phyloP scores from a whole-genome alignment of 2,797 vertebrate genomes.

The Sternotherus odoratus region DNA sequence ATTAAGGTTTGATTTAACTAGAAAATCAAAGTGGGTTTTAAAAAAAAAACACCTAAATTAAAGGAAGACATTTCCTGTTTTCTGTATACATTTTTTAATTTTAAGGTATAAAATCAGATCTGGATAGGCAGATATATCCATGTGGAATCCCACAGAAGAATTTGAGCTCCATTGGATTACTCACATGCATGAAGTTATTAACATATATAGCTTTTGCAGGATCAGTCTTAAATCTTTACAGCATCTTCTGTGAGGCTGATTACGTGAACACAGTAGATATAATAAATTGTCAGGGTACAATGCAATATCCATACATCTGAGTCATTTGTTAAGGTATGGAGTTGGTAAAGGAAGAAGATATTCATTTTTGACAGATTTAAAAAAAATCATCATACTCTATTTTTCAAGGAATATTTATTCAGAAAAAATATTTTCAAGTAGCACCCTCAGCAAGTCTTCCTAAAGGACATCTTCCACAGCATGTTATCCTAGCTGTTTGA shows the following conservation, averaged over 20 bases:
- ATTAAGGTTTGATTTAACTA: background rate
- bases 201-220: conserved; percentile 35
- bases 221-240: background rate
- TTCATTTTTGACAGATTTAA: background rate
- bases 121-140: background rate
- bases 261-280: background rate
- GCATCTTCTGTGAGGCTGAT: conserved; percentile 40
- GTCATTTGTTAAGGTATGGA: background rate
- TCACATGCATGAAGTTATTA: background rate
- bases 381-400: background rate
- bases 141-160: background rate
- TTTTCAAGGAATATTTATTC: background rate
- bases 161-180: background rate
- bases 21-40: background rate
- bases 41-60: too few species aligned
- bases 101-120: background rate
- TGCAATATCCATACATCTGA: background rate
- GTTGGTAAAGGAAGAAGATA: background rate
- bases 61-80: background rate
- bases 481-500: background rate
- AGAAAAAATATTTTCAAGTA: background rate
- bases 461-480: background rate
- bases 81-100: rapidly evolving
- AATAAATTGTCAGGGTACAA: background rate
- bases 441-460: background rate